A percentile compares a stretch with the other conserved stretches of the same genome.
Evolutionary conservation across 1,140 invertebrate species (phyloP).

Genomic region (Phocides pigmalion): DNA sequence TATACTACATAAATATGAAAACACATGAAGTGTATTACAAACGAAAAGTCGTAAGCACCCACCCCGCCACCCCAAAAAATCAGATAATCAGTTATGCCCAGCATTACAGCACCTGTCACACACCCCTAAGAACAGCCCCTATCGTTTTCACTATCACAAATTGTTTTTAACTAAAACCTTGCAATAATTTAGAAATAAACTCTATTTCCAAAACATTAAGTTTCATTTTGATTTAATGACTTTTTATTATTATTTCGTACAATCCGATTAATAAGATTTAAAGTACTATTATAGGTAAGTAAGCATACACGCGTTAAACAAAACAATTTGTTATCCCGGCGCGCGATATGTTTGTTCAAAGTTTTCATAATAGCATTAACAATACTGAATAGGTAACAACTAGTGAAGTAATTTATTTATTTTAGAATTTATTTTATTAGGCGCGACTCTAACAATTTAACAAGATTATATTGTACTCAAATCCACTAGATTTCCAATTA

Average conservation of each 20-base stretch:
- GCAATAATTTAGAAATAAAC: conserved; percentile 14
- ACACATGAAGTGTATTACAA: too few relatives aligned
- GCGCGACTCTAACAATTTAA: too few relatives aligned
- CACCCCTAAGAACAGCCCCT: conserved; percentile 33
- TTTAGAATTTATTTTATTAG: too few relatives aligned
- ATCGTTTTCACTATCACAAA: conserved; percentile 43
- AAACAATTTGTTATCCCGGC: conserved; percentile 33
- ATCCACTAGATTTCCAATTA: too few relatives aligned
- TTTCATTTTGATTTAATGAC: background rate
- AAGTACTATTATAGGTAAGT: conserved; percentile 42
- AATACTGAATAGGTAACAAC: too few relatives aligned
- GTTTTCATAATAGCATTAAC: too few relatives aligned
- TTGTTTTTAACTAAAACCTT: conserved; percentile 36
- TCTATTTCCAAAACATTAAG: conserved; percentile 4
- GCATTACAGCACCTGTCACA: conserved; percentile 54
- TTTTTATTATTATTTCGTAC: conserved; percentile 37
- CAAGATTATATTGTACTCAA: too few relatives aligned
- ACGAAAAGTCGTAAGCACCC: conserved; percentile 28
- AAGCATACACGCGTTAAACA: conserved; percentile 36
- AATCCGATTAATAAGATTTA: conserved; percentile 50
- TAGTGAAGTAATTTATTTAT: too few relatives aligned
- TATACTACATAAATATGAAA: too few relatives aligned
- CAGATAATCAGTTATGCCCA: conserved; percentile 48
- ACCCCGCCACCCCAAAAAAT: conserved; percentile 50
- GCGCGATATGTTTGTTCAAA: background rate